Evolutionary conservation across 2,113 vertebrate genomes (phyloP).

Genomic region (Marmota monax): DNA sequence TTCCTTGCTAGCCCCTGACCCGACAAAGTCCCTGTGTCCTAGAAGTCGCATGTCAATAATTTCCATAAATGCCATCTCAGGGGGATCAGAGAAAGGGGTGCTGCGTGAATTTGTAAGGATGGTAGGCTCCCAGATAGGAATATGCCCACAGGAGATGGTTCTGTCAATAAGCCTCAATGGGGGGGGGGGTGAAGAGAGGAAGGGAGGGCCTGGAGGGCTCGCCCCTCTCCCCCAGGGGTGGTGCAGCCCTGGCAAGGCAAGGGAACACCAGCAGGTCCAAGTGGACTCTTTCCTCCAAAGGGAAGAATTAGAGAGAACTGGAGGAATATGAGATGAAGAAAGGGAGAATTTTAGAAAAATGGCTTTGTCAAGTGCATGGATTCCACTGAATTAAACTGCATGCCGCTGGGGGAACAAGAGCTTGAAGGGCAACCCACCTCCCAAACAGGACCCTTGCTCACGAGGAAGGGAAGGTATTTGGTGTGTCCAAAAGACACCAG

Average conservation of each 20-base stretch:
- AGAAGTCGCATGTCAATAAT: not conserved
- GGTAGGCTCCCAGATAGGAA: not conserved
- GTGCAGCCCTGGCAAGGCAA: not conserved
- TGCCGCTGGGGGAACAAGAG: not conserved
- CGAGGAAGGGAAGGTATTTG: not conserved
- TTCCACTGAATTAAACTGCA: not conserved
- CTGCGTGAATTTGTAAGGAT: not conserved
- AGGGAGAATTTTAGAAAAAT: not conserved
- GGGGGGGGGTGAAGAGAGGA: not conserved
- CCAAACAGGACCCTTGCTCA: not conserved
- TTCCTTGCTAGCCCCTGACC: not conserved
- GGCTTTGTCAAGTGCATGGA: not conserved
- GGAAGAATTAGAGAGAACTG: not conserved
- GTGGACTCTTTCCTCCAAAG: constrained; percentile 29
- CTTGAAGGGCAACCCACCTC: not conserved
- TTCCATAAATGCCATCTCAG: not conserved
- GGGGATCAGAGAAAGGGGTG: not conserved
- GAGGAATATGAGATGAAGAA: not conserved
- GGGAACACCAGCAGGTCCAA: not conserved
- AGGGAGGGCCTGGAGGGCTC: not conserved
- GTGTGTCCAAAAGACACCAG: not conserved
- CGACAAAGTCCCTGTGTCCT: not conserved
- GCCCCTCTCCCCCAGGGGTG: no score
- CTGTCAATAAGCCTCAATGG: not conserved
- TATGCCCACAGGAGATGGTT: not conserved